These are phyloP conservation scores for Drosophila colorata DNA, from an alignment of 2,888 invertebrate genomes.

Conservation along the genomic window DNA sequence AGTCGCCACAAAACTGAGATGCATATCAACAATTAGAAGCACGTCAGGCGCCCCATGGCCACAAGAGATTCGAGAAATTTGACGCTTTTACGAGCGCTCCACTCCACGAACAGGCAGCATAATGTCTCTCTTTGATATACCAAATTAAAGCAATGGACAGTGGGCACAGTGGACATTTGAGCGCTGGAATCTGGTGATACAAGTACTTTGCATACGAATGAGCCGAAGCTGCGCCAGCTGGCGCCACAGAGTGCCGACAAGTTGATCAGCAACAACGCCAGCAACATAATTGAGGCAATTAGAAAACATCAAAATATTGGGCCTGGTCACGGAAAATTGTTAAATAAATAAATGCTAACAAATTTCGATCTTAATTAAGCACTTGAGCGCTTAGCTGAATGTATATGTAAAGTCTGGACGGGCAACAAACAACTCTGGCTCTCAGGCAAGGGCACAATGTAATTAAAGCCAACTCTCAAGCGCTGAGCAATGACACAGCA, in stretches of 20 bases:
- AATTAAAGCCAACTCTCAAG: constrained; percentile 68
- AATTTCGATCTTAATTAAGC: constrained; percentile 76
- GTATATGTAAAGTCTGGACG: constrained; percentile 67
- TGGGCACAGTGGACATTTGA: constrained; percentile 36
- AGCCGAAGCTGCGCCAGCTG: constrained; percentile 50
- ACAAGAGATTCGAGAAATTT: constrained; percentile 72
- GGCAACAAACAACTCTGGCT: constrained; percentile 11
- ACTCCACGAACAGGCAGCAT: constrained; percentile 50
- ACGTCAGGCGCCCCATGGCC: constrained; percentile 48
- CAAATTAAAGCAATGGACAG: constrained; percentile 77
- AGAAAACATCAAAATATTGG: constrained; percentile 80
- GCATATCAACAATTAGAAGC: constrained; percentile 69
- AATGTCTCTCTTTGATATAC: constrained; percentile 80
- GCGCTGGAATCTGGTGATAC: constrained; percentile 40
- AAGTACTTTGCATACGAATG: constrained; percentile 77
- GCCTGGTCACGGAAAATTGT: constrained; percentile 60
- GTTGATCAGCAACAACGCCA: constrained; percentile 3
- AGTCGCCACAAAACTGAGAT: constrained; percentile 56
- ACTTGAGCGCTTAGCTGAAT: constrained; percentile 68
- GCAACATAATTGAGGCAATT: constrained; percentile 77
- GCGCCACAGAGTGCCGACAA: constrained; percentile 51
- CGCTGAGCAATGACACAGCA: constrained; percentile 64
- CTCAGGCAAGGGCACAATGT: constrained; percentile 44
- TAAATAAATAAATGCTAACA: constrained; percentile 70
- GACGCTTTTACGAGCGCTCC: constrained; percentile 78